Evolutionary conservation across 2,797 vertebrate genomes (phyloP).

Genomic region (Helostoma temminkii): DNA sequence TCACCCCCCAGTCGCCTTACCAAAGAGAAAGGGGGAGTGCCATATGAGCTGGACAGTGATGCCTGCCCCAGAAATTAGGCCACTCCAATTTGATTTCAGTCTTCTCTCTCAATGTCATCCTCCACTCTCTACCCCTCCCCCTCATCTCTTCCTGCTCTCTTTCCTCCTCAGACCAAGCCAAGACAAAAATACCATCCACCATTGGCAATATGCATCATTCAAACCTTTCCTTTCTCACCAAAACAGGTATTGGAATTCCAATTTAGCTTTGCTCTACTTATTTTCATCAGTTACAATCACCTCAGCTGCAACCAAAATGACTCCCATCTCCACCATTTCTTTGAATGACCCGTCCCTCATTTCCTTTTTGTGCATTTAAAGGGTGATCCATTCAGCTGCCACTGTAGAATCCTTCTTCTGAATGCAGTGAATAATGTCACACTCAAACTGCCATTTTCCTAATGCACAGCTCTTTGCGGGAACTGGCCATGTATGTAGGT

Average conservation of each 20-base stretch:
- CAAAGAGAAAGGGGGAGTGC: constrained; percentile 31
- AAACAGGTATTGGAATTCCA: constrained; percentile 49
- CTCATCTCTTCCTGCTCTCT: constrained; percentile 3
- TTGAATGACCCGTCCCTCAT: constrained; percentile 33
- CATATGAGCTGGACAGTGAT: constrained; percentile 36
- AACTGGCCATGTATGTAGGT: constrained; percentile 10
- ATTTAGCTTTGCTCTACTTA: constrained; percentile 43
- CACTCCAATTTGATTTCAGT: constrained; percentile 68
- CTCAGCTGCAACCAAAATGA: constrained; percentile 26
- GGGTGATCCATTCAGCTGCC: constrained; percentile 42
- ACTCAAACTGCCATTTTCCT: constrained; percentile 19
- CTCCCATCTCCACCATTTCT: constrained; percentile 29
- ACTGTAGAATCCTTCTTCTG: constrained; percentile 24
- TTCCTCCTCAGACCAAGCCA: constrained; percentile 12
- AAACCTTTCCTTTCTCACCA: constrained; percentile 44
- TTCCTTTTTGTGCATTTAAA: constrained; percentile 49
- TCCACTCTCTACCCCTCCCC: constrained; percentile 3
- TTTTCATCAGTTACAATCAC: constrained; percentile 32
- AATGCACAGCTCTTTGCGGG: constrained; percentile 45
- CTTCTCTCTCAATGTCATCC: constrained; percentile 31
- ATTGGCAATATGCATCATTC: constrained; percentile 48
- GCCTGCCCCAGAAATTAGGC: constrained; percentile 70
- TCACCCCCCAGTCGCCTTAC: constrained; percentile 47
- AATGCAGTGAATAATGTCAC: constrained; percentile 43
- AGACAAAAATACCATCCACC: constrained; percentile 24